Base-by-base conservation (phyloP, 2,797 vertebrate genomes). In the Onychomys torridus region DNA sequence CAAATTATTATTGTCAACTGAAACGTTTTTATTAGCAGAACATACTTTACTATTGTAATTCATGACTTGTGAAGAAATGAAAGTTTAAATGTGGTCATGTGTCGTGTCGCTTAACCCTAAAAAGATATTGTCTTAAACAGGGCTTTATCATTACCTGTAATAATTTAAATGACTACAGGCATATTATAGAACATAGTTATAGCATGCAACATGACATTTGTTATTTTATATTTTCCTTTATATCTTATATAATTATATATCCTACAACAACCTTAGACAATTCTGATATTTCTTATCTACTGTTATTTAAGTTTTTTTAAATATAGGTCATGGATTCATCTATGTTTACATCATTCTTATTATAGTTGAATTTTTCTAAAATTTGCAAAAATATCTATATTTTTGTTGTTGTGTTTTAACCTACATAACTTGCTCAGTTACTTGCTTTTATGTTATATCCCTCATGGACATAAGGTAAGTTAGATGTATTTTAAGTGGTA, bases 21-120 rank as follows among this genome's bases (percentile, higher is more conserved):
- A 81, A 93, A 88, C 10, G 27, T 37, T 82, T 91, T 86, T 73
- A 88, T 92, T 95, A 96, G 14, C 46, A 29, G 43, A 75, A 85
- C 76, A 27, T 63, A 90, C 27, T 93, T 96, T 37, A 52, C 27
- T 27, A 46, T 34, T 32, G 17, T 49, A 84, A 43, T 86, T 43
- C n/a, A 57, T 93, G 19, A 73, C 25, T 93, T 89, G 12, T 76
- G 32, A 95, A 92, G 37, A 95, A 92, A 65, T 76, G 57, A 12
- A 93, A 73, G 92, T 46, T 2, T 49, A 27, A 59, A 34, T 40
- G 11, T 10, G 34, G 34, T 19, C 34, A 14, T 43, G 21, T 63
- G 0, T 55, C 3, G 10, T 63, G 2, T 43, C 6, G 4, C 19
- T 29, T 16, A 27, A 34, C 17, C 29, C 63, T 25, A 49, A 73